A percentile compares a stretch with the other conserved stretches of the same genome.
Evolutionary conservation across 2,113 vertebrate species (phyloP).

Genomic region (Elephantulus edwardii): DNA sequence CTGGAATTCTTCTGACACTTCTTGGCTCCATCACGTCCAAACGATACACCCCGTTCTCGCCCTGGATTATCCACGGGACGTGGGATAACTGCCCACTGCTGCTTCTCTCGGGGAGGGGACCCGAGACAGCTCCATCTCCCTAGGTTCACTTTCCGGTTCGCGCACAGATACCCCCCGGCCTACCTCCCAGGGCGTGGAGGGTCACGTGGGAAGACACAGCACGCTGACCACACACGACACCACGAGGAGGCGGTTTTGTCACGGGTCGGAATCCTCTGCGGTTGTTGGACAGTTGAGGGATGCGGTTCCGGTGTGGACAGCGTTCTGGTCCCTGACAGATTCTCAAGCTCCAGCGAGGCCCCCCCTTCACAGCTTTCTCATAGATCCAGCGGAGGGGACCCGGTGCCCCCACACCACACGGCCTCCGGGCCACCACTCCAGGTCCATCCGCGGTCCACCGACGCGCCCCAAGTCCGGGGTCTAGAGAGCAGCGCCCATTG

Average conservation of each 20-base stretch:
- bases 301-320: neutral
- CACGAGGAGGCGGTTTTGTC: slow-evolving; percentile 12
- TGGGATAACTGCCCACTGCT: neutral
- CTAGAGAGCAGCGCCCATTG: neutral
- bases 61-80: neutral
- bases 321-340: neutral
- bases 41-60: neutral
- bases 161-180: neutral
- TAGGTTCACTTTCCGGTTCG: neutral
- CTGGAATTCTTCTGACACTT: slow-evolving; percentile 40
- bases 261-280: slow-evolving; percentile 37
- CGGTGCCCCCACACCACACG: neutral
- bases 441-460: neutral
- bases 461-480: neutral
- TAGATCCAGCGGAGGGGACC: neutral
- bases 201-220: neutral
- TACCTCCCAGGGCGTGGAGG: neutral
- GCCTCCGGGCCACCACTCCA: neutral
- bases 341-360: neutral
- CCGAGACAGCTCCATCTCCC: neutral
- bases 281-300: slow-evolving; percentile 68
- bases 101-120: neutral
- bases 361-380: neutral
- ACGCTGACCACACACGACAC: neutral
- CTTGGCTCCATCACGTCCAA: neutral